Base-by-base conservation (phyloP, 37 sponge, comb jelly and placozoan genomes). In the Agelas oroides region DNA sequence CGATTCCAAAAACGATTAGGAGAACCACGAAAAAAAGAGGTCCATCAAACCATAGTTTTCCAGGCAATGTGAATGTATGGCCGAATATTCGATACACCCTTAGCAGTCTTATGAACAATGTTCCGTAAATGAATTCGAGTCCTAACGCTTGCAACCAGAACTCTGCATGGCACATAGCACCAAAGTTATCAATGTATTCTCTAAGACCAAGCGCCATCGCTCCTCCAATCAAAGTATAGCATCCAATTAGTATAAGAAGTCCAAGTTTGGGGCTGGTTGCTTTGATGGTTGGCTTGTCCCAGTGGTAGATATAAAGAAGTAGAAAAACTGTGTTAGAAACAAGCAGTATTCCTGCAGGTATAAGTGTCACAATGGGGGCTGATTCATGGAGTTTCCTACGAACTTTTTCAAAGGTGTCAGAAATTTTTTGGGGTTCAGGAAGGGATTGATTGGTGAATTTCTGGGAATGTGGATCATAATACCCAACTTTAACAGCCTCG, bases 231-330 rank as follows among this genome's bases (percentile, higher is more conserved):
- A 46, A 8, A 46, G 8, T 8, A 8, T 46, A 46, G 46, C 46
- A 46, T 46, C 46, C 46, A 12, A 46, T 8, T 46, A 46, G 8
- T 46, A 46, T 46, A 12, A 46, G 46, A 46, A 46, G 3, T 46
- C 46, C 46, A 3, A 46, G 46, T 46, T 46, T 46, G 3, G 46
- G 46, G 46, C 46, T 46, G 8, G 46, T 12, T 46, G 46, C 46
- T 46, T 46, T 46, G 46, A 46, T 8, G 3, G 46, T 46, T 3
- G 46, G 46, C 8, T 46, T 46, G 46, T 46, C 56, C 25, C 46
- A 40, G 34, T 72, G 46, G 52, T 71, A 61, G 27, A 71, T 32
- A 18, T 79, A 59, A 17, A 86, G 65, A 6, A 71, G 12, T 5
- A 79, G 53, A 5, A 63, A 28, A 27, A 79, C 39, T 31, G 74